These are phyloP conservation scores for Vannuccia rotundouncinata DNA, from an alignment of 2,888 invertebrate species.

Conservation along the genomic window DNA sequence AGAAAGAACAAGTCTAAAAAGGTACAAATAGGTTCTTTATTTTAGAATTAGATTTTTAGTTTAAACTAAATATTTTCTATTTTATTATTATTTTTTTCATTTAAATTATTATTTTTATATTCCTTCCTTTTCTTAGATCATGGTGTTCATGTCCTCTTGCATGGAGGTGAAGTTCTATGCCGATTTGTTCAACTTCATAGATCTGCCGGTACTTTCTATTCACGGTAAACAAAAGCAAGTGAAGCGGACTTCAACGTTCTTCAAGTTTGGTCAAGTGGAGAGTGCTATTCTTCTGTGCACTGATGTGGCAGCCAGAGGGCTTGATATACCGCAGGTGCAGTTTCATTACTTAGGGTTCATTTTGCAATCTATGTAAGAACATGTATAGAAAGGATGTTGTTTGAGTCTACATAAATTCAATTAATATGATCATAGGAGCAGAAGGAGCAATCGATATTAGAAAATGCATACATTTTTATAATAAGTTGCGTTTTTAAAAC, in stretches of 20 bases:
- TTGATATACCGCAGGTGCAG: conserved; percentile 55
- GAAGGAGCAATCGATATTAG: no score
- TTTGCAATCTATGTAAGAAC: no score
- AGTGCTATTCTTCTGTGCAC: conserved; percentile 70
- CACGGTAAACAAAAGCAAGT: conserved; percentile 97
- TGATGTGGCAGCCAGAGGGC: conserved; percentile 37
- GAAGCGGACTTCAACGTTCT: conserved; percentile 87
- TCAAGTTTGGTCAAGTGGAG: conserved; percentile 92
- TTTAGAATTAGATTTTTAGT: neutral
- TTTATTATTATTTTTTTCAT: neutral
- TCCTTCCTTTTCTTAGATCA: conserved; percentile 44
- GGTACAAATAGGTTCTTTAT: conserved; percentile 58
- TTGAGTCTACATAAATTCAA: no score
- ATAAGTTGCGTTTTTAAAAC: no score
- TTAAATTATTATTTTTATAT: neutral
- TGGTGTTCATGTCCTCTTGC: conserved; percentile 92
- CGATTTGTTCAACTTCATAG: conserved; percentile 92
- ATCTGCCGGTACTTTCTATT: conserved; percentile 86
- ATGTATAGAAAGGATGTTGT: no score
- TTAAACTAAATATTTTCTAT: neutral
- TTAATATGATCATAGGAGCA: no score
- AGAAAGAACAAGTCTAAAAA: conserved; percentile 91
- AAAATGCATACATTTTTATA: no score
- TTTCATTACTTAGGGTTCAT: no score
- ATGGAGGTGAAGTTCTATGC: conserved; percentile 92